These are phyloP conservation scores for Takifugu ocellatus DNA, from an alignment of 2,797 vertebrate species.

Conservation along the genomic window DNA sequence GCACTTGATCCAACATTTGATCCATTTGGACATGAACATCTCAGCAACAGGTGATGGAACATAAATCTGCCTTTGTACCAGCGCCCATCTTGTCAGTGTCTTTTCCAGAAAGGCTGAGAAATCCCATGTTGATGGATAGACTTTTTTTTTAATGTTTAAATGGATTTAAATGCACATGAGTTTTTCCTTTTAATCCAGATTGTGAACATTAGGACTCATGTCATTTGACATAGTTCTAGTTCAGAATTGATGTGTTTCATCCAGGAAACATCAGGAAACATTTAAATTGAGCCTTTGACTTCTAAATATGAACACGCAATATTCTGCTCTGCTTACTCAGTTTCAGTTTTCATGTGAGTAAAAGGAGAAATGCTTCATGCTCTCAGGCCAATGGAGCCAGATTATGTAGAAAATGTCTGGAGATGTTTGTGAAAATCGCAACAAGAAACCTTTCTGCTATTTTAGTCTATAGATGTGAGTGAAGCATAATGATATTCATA, in stretches of 20 bases:
- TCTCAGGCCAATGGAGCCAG: too few species aligned
- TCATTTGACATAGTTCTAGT: neutral
- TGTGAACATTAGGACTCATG: neutral
- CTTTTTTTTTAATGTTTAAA: neutral
- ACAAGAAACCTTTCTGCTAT: too few species aligned
- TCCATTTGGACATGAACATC: neutral
- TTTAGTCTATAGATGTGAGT: too few species aligned
- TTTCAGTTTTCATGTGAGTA: constrained; percentile 5
- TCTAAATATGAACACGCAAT: constrained; percentile 5
- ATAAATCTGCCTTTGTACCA: neutral
- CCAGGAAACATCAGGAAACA: constrained; percentile 5
- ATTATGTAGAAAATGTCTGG: too few species aligned
- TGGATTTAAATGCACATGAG: neutral
- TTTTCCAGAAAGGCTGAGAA: neutral
- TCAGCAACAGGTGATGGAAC: neutral
- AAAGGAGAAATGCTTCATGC: neutral
- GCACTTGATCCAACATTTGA: neutral
- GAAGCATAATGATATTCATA: too few species aligned
- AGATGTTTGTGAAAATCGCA: too few species aligned
- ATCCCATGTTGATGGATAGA: neutral
- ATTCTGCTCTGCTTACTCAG: constrained; percentile 3
- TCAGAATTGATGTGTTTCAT: constrained; percentile 14
- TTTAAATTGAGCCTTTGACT: constrained; percentile 1
- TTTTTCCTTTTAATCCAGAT: neutral
- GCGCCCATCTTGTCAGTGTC: neutral